A percentile compares a stretch with the other conserved stretches of the same genome.
phyloP scores from a whole-genome alignment of 2,888 invertebrate species.

The Sturmia bella region DNA sequence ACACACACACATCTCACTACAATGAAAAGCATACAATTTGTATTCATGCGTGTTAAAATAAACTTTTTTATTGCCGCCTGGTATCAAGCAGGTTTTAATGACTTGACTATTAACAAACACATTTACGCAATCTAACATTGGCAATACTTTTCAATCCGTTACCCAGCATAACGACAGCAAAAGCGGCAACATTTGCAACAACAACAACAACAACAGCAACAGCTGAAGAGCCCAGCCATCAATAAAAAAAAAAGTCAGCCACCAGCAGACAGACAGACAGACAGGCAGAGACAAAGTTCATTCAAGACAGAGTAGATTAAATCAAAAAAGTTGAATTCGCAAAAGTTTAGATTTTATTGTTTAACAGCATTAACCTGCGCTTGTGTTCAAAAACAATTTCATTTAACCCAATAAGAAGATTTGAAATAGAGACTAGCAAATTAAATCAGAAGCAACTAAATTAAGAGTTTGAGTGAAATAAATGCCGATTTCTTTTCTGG shows the following conservation, averaged over 20 bases:
- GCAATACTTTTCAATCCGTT: slow-evolving; percentile 46
- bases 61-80: slow-evolving; percentile 25
- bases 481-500: too few species aligned
- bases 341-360: slow-evolving; percentile 9
- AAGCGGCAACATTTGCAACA: neutral
- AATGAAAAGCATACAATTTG: neutral
- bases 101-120: slow-evolving; percentile 68
- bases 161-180: slow-evolving; percentile 14
- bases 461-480: neutral
- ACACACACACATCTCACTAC: neutral
- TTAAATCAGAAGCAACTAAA: neutral
- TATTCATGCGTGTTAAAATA: slow-evolving; percentile 1
- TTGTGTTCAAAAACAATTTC: neutral
- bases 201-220: slow-evolving; percentile 24
- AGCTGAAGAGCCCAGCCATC: slow-evolving; percentile 15
- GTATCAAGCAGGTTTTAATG: slow-evolving; percentile 64
- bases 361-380: neutral
- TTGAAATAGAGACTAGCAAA: neutral
- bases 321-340: slow-evolving; percentile 32
- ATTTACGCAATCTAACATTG: slow-evolving; percentile 65
- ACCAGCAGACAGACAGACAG: slow-evolving; percentile 44
- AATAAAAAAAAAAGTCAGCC: slow-evolving; percentile 32
- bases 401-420: slow-evolving; percentile 1
- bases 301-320: slow-evolving; percentile 37
- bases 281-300: too few species aligned